Evolutionary conservation across 2,888 invertebrate species (phyloP).

Genomic region (Andrena chrysosceles): DNA sequence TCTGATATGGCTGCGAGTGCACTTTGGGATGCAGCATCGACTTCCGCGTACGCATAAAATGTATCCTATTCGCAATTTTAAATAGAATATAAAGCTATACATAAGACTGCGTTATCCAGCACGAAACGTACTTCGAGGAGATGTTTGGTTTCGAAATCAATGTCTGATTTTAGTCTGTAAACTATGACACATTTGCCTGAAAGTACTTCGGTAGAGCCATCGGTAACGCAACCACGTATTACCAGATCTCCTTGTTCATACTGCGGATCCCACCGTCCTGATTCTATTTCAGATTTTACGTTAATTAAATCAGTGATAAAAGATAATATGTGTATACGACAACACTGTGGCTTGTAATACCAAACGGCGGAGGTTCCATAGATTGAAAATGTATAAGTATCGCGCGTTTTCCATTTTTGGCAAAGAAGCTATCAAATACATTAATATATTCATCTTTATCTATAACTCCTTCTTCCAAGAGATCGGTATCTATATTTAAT

Average conservation of each 20-base stretch:
- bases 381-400: constrained; percentile 89
- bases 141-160: constrained; percentile 88
- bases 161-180: constrained; percentile 88
- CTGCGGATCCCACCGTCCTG: constrained; percentile 87
- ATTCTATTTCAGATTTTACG: constrained; percentile 84
- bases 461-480: constrained; percentile 89
- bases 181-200: constrained; percentile 89
- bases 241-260: constrained; percentile 79
- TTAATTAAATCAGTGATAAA: constrained; percentile 3
- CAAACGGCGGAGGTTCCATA: constrained; percentile 88
- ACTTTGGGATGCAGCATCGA: constrained; percentile 78
- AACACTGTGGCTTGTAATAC: constrained; percentile 82
- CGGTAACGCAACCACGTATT: constrained; percentile 88
- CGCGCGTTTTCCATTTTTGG: constrained; percentile 87
- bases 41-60: constrained; percentile 82
- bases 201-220: constrained; percentile 87
- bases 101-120: neutral
- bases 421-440: constrained; percentile 88
- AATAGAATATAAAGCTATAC: neutral
- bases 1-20: constrained; percentile 79
- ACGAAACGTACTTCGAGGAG: constrained; percentile 87
- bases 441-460: constrained; percentile 89
- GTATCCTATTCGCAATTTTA: constrained; percentile 78
- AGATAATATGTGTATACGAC: neutral
- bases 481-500: constrained; percentile 86